Conservation (phyloP, 1,140 invertebrate species). For the Papilio glaucus region DNA sequence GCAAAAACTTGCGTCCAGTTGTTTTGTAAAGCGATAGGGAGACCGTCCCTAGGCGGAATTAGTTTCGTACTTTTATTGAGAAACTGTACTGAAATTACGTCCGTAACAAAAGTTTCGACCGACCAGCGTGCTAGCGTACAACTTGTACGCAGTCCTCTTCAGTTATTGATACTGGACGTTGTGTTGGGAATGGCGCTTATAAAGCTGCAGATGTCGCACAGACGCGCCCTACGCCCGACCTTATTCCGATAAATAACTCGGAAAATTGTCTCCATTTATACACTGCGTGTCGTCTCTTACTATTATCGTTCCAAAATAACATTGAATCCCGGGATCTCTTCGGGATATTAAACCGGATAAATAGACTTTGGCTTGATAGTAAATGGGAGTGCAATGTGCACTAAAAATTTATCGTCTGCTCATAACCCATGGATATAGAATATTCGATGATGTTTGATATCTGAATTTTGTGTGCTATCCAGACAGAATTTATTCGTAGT, state of each 20-base stretch:
- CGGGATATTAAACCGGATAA: slow-evolving; percentile 15
- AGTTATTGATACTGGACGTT: slow-evolving; percentile 69
- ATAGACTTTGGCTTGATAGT: not conserved
- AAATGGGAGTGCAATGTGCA: not conserved
- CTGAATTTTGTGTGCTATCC: not conserved
- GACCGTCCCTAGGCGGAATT: slow-evolving; percentile 70
- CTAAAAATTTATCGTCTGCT: slow-evolving; percentile 3
- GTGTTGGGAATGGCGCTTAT: slow-evolving; percentile 51
- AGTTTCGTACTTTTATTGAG: slow-evolving; percentile 77
- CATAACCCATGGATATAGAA: not conserved
- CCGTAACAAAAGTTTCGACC: slow-evolving; percentile 72
- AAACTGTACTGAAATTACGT: slow-evolving; percentile 58
- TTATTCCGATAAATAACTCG: slow-evolving; percentile 66
- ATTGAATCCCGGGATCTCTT: slow-evolving; percentile 37
- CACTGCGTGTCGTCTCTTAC: slow-evolving; percentile 39
- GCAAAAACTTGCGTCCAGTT: slow-evolving; percentile 58
- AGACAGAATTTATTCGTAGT: not conserved
- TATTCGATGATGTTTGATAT: slow-evolving; percentile 23
- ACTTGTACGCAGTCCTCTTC: slow-evolving; percentile 61
- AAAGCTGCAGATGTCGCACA: slow-evolving; percentile 63
- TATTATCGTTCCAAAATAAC: slow-evolving; percentile 33
- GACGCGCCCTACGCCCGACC: slow-evolving; percentile 56
- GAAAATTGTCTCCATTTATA: slow-evolving; percentile 63
- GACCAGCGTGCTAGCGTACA: slow-evolving; percentile 61
- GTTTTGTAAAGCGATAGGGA: slow-evolving; percentile 69